These are phyloP conservation scores for Monodelphis domestica DNA, from an alignment of 2,797 vertebrate genomes.

Conservation along the genomic window DNA sequence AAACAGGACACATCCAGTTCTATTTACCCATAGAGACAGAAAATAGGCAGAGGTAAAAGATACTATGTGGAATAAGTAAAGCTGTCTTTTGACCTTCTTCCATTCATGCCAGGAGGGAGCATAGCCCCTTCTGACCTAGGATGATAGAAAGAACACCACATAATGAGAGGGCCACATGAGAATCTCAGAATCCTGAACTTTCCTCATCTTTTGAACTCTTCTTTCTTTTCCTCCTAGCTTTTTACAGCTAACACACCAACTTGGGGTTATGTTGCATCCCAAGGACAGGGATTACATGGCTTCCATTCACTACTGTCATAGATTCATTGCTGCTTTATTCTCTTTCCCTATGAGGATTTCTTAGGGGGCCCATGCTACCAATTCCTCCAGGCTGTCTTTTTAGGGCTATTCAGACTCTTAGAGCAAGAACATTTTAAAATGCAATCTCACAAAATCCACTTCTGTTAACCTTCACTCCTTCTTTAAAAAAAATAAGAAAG, in stretches of 20 bases:
- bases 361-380: slow-evolving; percentile 64
- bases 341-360: slow-evolving; percentile 65
- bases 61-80: slow-evolving; percentile 77
- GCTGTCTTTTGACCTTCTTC: slow-evolving; percentile 77
- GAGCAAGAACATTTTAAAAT: slow-evolving; percentile 72
- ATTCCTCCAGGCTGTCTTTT: slow-evolving; percentile 70
- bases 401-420: slow-evolving; percentile 76
- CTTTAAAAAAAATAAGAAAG: slow-evolving; percentile 80
- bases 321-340: slow-evolving; percentile 72
- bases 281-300: slow-evolving; percentile 44
- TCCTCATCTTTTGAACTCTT: not conserved
- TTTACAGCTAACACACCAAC: slow-evolving; percentile 54
- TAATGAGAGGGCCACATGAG: not conserved
- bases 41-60: slow-evolving; percentile 83
- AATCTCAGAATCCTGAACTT: not conserved
- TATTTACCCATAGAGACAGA: slow-evolving; percentile 81
- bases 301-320: slow-evolving; percentile 52
- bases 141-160: not conserved
- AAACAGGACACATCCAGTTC: slow-evolving; percentile 83
- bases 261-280: slow-evolving; percentile 30
- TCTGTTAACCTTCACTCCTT: slow-evolving; percentile 77
- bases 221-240: slow-evolving; percentile 37
- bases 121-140: not conserved
- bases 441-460: slow-evolving; percentile 69
- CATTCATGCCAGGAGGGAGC: not conserved